Percentiles rank a stretch among this genome's conserved stretches.
These are phyloP conservation scores for Gastrophryne carolinensis DNA, from an alignment of 2,797 vertebrate species.

Conservation along the genomic window DNA sequence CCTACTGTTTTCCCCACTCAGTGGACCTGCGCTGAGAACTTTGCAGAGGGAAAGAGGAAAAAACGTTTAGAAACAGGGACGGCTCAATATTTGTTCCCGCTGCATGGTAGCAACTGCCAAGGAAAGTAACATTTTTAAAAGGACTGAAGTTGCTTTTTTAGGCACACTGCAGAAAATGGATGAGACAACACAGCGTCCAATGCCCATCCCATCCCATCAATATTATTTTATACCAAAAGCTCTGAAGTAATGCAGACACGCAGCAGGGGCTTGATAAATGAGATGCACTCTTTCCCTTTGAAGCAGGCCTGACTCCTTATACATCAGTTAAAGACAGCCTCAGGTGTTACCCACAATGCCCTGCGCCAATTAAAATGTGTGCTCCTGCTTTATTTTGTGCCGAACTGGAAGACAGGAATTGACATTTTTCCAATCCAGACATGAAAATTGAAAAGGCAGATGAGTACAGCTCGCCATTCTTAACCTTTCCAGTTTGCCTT, in stretches of 20 bases:
- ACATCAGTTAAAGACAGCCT: slow-evolving; percentile 47
- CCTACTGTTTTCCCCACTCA: not conserved
- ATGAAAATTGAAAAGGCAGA: slow-evolving; percentile 50
- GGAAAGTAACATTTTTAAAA: slow-evolving; percentile 6
- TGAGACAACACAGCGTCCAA: not conserved
- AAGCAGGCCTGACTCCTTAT: slow-evolving; percentile 36
- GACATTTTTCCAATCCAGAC: slow-evolving; percentile 39
- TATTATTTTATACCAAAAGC: not conserved
- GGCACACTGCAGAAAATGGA: slow-evolving; percentile 48
- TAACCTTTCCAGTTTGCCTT: slow-evolving; percentile 24
- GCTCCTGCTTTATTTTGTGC: slow-evolving; percentile 50
- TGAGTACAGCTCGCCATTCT: slow-evolving; percentile 3
- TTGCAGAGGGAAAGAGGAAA: not conserved
- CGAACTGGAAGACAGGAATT: slow-evolving; percentile 53
- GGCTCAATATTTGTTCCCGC: slow-evolving; percentile 14
- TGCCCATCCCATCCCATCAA: not conserved
- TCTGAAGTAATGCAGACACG: slow-evolving; percentile 39
- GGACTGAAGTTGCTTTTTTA: not conserved
- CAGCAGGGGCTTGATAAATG: slow-evolving; percentile 48
- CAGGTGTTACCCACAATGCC: not conserved
- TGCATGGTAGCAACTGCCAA: slow-evolving; percentile 4
- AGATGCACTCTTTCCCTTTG: not conserved
- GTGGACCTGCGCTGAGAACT: rapidly evolving
- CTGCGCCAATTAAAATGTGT: slow-evolving; percentile 50
- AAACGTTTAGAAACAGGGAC: slow-evolving; percentile 29